Base-by-base conservation (phyloP, 2,113 vertebrate species). In the Felis chaus region DNA sequence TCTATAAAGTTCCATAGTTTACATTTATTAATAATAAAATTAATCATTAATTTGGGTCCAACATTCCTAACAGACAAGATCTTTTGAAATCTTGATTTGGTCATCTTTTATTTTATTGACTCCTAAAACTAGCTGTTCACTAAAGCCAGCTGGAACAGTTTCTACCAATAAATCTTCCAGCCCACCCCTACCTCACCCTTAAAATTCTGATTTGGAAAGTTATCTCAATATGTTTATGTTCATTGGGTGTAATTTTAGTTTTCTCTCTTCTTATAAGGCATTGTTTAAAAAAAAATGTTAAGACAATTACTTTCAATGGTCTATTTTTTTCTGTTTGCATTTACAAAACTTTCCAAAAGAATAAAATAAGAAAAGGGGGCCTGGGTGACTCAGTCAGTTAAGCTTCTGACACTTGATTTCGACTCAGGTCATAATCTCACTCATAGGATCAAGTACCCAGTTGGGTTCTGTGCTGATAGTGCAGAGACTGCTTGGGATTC, bases 341-440 rank as follows among this genome's bases (percentile, higher is more conserved):
- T 90, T 96, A 50, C 45, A 74, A 45, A 95, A 73, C 91, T 25
- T 95, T 83, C 27, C 14, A 63, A 63, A 79, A 83, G n/a, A 50
- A 79, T 36, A 57, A 73, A 79, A 16, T 29, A 68, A 82, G 39
- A 80, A 84, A 83, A 7, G 21, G 19, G 3, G 23, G 57, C 57
- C 57, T 3, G 57, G 57, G 21, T 61, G 57, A 7, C 57, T 61
- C 57, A 61, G 57, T 61, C 57, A 8, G 57, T 61, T 21, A 61
- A 61, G 57, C 21, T 57, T 19, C 18, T 18, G 18, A 61, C 57
- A 23, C 57, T 19, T 61, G 57, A 61, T 61, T 61, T 23, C 7
- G 7, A 61, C 57, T 25, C 57, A 61, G 57, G 57, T 61, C 19
- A 23, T 61, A 23, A 61, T 61, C 21, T 61, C 57, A 23, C 21